These are phyloP conservation scores for Dendrocopos noguchii DNA, from an alignment of 2,113 vertebrate species.

Conservation along the genomic window DNA sequence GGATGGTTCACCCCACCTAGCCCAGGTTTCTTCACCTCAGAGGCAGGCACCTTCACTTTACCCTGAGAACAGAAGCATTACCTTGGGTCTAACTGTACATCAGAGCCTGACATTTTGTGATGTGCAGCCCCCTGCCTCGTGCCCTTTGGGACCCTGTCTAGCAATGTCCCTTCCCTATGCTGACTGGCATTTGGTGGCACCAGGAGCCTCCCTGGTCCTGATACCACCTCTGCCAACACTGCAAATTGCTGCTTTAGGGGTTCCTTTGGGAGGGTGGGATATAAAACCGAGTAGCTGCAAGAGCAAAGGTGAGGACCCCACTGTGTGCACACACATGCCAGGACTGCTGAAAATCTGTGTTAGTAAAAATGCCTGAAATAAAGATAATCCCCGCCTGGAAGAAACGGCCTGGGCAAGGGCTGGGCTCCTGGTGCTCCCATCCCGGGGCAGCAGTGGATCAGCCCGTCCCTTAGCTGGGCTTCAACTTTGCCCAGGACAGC, in stretches of 20 bases:
- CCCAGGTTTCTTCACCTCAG: neutral
- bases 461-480: neutral
- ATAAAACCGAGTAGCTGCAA: neutral
- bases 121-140: neutral
- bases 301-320: neutral
- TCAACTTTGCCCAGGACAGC: neutral
- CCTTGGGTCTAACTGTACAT: fast-evolving
- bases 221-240: neutral
- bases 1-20: neutral
- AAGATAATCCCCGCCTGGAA: neutral
- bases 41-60: neutral
- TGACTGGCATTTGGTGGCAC: neutral
- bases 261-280: neutral
- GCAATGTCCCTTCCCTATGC: neutral
- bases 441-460: neutral
- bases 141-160: neutral
- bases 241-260: neutral
- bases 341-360: neutral
- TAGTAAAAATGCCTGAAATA: neutral
- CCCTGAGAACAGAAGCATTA: neutral
- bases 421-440: neutral
- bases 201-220: fast-evolving
- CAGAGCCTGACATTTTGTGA: neutral
- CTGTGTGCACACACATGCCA: neutral
- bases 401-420: neutral